Conservation (phyloP, 2,888 invertebrate species). For the Galerucella nymphaeae region DNA sequence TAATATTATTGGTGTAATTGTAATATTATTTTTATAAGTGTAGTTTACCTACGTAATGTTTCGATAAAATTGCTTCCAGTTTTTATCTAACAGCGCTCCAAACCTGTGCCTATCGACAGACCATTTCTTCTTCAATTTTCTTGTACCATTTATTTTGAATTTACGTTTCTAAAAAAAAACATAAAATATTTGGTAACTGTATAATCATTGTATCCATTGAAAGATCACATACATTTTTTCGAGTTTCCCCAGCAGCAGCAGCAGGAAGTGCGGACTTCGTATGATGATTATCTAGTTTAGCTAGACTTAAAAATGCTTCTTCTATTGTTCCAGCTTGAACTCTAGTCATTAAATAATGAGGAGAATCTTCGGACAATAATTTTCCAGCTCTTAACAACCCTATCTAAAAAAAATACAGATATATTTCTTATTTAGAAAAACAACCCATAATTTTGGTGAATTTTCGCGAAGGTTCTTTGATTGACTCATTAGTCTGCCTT, state of each 20-base stretch:
- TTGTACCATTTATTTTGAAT: background rate
- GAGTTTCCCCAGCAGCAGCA: background rate
- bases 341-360: constrained; percentile 75
- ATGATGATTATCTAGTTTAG: constrained; percentile 69
- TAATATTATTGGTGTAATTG: no score
- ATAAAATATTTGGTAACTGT: constrained; percentile 5
- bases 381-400: constrained; percentile 89
- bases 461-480: no score
- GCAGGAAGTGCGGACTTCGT: background rate
- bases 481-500: no score
- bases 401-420: constrained; percentile 70
- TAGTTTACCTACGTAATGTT: constrained; percentile 50
- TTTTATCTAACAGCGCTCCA: constrained; percentile 51
- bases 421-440: no score
- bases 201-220: background rate
- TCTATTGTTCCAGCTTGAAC: constrained; percentile 82
- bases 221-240: background rate
- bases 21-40: background rate
- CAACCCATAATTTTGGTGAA: no score
- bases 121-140: constrained; percentile 13
- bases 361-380: constrained; percentile 87
- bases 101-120: constrained; percentile 44
- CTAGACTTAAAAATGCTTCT: constrained; percentile 86
- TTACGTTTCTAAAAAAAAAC: constrained; percentile 21
- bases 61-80: constrained; percentile 55